A percentile compares a stretch with the other conserved stretches of the same genome.
Conservation (phyloP, 2,113 vertebrate genomes). For the Syngnathus scovelli region DNA sequence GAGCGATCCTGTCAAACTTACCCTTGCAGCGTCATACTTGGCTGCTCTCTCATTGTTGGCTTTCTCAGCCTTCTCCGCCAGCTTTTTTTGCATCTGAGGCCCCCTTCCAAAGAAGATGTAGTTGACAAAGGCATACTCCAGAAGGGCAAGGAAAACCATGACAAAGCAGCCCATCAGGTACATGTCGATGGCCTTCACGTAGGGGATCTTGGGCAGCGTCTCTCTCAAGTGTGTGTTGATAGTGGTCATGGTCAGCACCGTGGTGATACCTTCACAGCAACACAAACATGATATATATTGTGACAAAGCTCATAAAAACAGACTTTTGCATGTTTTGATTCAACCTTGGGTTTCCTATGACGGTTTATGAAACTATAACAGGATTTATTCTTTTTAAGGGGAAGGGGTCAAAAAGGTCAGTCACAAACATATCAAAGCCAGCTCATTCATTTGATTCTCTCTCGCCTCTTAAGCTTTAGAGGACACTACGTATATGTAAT, state of each 20-base stretch:
- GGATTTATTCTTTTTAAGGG: not conserved
- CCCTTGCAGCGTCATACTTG: conserved; percentile 82
- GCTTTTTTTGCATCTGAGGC: conserved; percentile 85
- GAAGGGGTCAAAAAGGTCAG: too few species aligned
- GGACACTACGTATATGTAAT: not conserved
- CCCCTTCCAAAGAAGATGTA: conserved; percentile 89
- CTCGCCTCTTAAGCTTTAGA: not conserved
- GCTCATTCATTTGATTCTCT: not conserved
- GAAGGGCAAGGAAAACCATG: conserved; percentile 87
- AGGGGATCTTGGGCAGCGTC: conserved; percentile 86
- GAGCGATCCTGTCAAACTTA: conserved; percentile 30
- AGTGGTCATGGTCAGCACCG: conserved; percentile 88
- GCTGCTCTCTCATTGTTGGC: conserved; percentile 79
- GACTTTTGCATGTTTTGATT: not conserved
- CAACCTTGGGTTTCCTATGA: not conserved
- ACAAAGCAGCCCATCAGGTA: conserved; percentile 91
- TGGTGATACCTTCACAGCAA: conserved; percentile 76
- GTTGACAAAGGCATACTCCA: conserved; percentile 89
- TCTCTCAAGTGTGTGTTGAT: conserved; percentile 88
- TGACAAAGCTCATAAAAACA: not conserved
- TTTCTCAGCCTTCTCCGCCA: conserved; percentile 86
- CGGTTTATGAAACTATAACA: not conserved
- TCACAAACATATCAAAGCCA: too few species aligned
- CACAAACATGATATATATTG: not conserved
- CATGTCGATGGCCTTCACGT: conserved; percentile 91